These are phyloP conservation scores for Hoplodrina ambigua DNA, from an alignment of 2,888 invertebrate species.

Conservation along the genomic window DNA sequence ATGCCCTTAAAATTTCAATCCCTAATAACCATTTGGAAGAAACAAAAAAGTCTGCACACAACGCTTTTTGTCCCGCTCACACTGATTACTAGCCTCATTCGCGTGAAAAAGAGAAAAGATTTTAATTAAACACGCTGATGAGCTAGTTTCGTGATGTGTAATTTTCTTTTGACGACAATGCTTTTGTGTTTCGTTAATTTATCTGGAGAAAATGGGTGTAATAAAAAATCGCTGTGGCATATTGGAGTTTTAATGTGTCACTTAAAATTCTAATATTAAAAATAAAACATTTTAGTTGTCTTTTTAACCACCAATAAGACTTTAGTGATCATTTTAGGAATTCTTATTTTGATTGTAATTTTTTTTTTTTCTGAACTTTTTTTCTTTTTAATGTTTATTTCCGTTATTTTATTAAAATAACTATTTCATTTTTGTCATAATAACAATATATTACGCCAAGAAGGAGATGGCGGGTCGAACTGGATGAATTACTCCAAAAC, in stretches of 20 bases:
- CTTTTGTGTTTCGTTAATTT: conserved; percentile 63
- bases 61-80: conserved; percentile 61
- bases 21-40: conserved; percentile 69
- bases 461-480: no score
- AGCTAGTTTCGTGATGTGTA: conserved; percentile 70
- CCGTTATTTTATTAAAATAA: no score
- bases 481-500: no score
- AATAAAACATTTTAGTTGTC: not conserved
- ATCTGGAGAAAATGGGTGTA: conserved; percentile 48
- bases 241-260: conserved; percentile 49
- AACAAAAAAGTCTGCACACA: conserved; percentile 69
- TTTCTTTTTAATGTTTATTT: not conserved
- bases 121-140: conserved; percentile 74
- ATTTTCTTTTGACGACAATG: conserved; percentile 69
- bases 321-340: not conserved
- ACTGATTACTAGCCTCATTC: conserved; percentile 61
- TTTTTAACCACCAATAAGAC: not conserved
- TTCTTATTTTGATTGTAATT: not conserved
- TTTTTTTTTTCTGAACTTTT: not conserved
- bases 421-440: no score
- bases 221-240: conserved; percentile 43
- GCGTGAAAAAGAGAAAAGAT: conserved; percentile 65
- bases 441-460: no score
- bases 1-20: conserved; percentile 69
- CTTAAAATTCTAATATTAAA: conserved; percentile 35